Evolutionary conservation across 1,140 invertebrate genomes (phyloP), one percentile per base, ranked within the genome.

Genomic region (Protaetia brevitarsis): DNA sequence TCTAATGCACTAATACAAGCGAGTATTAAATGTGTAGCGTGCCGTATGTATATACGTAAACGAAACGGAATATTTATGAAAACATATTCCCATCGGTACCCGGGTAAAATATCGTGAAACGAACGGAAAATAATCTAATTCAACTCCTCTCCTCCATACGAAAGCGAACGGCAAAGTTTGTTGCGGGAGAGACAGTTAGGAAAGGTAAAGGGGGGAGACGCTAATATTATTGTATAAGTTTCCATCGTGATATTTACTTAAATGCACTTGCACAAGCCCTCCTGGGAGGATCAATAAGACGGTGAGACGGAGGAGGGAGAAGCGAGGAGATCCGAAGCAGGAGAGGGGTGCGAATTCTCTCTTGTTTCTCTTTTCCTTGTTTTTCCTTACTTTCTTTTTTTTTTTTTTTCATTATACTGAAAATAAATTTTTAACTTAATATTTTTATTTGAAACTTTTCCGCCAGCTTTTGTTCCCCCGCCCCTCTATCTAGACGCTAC

Each of bases 401-500:
- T 16, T 23, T 16, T 51, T 51, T 23, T 23, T 51, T 51, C 41
- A 51, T 51, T 51, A 16, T 51, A 23, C 41, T 21, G 41, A 51
- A 51, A 51, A 51, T 51, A 51, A 51, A 51, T 51, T 51, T 51
- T 51, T 51, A 51, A 51, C 41, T 51, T 51, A 51, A 51, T 51
- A 51, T 51, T 51, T 51, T 51, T 51, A 51, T 51, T 51, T 16
- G 41, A 51, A 51, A 51, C 41, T 51, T 51, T 51, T 23, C 19
- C 41, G 21, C n/a, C 41, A 23, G 2, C 41, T 23, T 5, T 19
- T 21, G 3, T 21, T 19, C 41, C 41, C 31, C 31, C 1, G 5
- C 31, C 31, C 16, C 34, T 37, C 34, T 16, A 11, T 37, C 34
- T 37, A 13, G 5, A 11, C 34, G 11, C 10, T 13, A 45, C 41